Conservation (phyloP, 2,113 vertebrate species). For the Rutilus rutilus region DNA sequence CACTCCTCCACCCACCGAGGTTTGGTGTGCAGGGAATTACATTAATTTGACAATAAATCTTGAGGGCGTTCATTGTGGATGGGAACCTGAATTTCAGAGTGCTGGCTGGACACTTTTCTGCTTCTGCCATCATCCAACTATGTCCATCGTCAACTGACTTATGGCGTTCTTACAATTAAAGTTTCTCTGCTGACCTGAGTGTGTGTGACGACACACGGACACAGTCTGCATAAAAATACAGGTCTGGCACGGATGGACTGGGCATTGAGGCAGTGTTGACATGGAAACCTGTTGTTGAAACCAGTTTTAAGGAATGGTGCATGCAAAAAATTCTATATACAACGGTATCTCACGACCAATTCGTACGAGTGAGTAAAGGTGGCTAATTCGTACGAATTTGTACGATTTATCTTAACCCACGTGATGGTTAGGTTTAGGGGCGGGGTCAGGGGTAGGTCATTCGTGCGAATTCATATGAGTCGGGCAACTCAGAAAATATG, state of each 20-base stretch:
- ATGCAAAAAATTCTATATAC: too few species aligned
- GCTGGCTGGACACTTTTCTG: slow-evolving; percentile 48
- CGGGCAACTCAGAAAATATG: too few species aligned
- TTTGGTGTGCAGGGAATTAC: slow-evolving; percentile 38
- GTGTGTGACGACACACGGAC: too few species aligned
- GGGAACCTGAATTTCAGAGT: slow-evolving; percentile 24
- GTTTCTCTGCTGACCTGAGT: neutral
- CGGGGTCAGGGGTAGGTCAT: too few species aligned
- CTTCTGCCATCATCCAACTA: slow-evolving; percentile 40
- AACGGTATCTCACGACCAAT: too few species aligned
- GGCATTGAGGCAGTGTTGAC: neutral
- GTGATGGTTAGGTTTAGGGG: too few species aligned
- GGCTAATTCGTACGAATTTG: too few species aligned
- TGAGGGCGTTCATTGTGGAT: slow-evolving; percentile 56
- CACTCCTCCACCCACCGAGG: neutral
- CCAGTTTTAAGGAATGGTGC: neutral
- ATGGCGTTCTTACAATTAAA: too few species aligned
- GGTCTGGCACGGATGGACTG: neutral
- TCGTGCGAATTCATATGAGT: too few species aligned
- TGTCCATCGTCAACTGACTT: neutral
- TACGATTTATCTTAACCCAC: too few species aligned
- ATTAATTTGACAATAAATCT: slow-evolving; percentile 63
- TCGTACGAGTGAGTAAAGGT: too few species aligned
- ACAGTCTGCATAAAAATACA: neutral
- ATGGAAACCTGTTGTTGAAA: neutral